These are phyloP conservation scores for Acanthopleura granulata DNA, from an alignment of 2,888 invertebrate species.

Conservation along the genomic window DNA sequence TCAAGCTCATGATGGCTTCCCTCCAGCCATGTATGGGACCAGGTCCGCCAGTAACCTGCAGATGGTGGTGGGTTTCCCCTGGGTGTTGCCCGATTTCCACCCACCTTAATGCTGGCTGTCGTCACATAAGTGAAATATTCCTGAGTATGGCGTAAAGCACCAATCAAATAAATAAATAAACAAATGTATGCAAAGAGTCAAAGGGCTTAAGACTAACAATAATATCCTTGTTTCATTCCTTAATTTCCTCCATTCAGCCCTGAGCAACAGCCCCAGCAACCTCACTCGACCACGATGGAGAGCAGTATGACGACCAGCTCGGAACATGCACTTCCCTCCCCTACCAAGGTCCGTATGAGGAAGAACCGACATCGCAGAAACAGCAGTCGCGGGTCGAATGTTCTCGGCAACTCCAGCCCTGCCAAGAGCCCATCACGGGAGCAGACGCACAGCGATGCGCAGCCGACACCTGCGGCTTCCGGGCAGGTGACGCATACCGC, in stretches of 20 bases:
- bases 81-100: too few relatives aligned
- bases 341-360: conserved; percentile 59
- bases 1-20: too few relatives aligned
- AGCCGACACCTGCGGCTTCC: conserved; percentile 22
- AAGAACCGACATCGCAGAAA: conserved; percentile 66
- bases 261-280: not conserved
- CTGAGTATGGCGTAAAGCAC: too few relatives aligned
- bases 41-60: too few relatives aligned
- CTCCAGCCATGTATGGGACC: too few relatives aligned
- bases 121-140: too few relatives aligned
- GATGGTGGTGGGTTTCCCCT: too few relatives aligned
- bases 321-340: conserved; percentile 56
- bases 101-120: too few relatives aligned
- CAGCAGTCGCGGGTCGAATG: conserved; percentile 64
- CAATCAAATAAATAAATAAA: too few relatives aligned
- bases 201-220: too few relatives aligned
- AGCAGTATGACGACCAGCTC: conserved; percentile 55
- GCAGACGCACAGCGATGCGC: conserved; percentile 50
- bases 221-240: too few relatives aligned
- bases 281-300: conserved; percentile 48
- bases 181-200: too few relatives aligned
- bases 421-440: conserved; percentile 58
- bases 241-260: not conserved
- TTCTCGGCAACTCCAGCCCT: conserved; percentile 51
- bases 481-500: conserved; percentile 36